Evolutionary conservation across 2,888 invertebrate species (phyloP), one percentile per base, ranked within the genome.

Genomic region (Aethes cnicana): DNA sequence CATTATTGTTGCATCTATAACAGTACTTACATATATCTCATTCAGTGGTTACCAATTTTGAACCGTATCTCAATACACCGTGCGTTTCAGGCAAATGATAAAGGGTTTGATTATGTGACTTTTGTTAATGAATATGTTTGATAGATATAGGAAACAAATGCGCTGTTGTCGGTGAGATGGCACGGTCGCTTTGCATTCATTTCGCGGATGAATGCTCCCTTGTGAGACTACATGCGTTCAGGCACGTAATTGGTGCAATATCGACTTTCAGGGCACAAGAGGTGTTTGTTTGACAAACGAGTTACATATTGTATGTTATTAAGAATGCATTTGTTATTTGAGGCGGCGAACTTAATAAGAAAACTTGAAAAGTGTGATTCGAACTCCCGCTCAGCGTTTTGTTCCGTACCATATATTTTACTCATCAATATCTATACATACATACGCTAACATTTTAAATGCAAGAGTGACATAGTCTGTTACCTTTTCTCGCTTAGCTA

Each of bases 111-210:
- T 6, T 12, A 6, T 28, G 6, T 28, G 11, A 11, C 28, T 28
- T 28, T 28, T 28, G 2, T 11, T 12, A 28, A 4, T 3, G 2
- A 8, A 12, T 4, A 4, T 9, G 11, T 6, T 28, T 28, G 12
- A 28, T 14, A 14, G 32, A 25, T 39, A 16, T 39, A 39, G 25
- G 23, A 39, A n/a, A 25, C 39, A 39, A 9, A 47, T 49, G 48
- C 16, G 39, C 54, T 47, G 41, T 37, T 55, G 42, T 48, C 42
- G 28, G 36, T 30, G 20, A 30, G 25, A 47, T 41, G 63, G 67
- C 66, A 69, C 69, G 75, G 66, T 54, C 64, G 68, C 67, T 63
- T 69, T 66, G 63, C 53, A 69, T 81, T 82, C 72, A 84, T 86
- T 85, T 77, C 63, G 63, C 74, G 80, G 69, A 62, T 71, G 69